A percentile compares a stretch with the other conserved stretches of the same genome.
These are phyloP conservation scores for Gortyna flavago DNA, from an alignment of 2,888 invertebrate species.

Conservation along the genomic window DNA sequence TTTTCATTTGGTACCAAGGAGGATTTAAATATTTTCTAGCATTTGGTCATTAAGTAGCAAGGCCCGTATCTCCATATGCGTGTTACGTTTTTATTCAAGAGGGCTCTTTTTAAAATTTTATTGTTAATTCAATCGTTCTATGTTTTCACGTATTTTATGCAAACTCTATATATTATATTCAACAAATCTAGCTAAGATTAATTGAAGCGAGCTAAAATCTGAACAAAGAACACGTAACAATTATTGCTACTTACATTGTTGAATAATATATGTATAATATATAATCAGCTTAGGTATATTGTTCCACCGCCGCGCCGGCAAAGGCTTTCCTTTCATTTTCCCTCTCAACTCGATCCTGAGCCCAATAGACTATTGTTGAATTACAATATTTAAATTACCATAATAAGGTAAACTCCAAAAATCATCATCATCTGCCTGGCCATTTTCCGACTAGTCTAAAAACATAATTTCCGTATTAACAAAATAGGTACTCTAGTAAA, in stretches of 20 bases:
- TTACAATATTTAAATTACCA: neutral
- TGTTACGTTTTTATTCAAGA: too few species aligned
- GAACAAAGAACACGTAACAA: neutral
- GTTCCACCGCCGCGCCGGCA: neutral
- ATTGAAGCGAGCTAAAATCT: neutral
- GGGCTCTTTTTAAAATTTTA: neutral
- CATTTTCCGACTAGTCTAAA: neutral
- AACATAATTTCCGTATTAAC: neutral
- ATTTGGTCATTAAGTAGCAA: too few species aligned
- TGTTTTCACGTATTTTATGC: neutral
- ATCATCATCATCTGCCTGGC: too few species aligned
- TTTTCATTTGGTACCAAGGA: neutral
- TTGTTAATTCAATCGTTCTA: accelerated
- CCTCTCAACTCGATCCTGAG: neutral
- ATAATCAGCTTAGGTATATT: neutral
- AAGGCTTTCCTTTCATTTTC: neutral
- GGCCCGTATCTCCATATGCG: too few species aligned
- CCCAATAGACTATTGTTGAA: neutral
- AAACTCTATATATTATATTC: too few species aligned
- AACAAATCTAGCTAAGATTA: neutral
- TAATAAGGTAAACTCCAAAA: neutral
- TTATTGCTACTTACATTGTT: neutral
- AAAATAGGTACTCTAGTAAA: neutral
- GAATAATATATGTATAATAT: neutral
- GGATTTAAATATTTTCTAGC: neutral